Evolutionary conservation across 2,113 vertebrate species (phyloP).

Genomic region (Erythrocebus patas): DNA sequence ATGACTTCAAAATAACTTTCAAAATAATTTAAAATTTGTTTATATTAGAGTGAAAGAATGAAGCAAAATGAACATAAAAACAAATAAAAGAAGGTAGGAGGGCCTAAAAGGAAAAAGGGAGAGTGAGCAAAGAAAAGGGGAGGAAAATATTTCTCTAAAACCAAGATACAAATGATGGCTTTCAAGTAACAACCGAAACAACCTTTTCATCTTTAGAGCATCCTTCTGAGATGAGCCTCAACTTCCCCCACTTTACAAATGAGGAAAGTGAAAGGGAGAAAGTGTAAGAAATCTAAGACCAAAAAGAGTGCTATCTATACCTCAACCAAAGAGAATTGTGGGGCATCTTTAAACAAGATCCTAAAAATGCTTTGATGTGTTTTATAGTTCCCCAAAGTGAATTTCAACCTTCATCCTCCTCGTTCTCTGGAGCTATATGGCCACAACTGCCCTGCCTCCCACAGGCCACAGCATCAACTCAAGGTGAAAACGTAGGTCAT

Average conservation of each 20-base stretch:
- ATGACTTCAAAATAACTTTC: neutral
- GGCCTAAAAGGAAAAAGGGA: rapidly evolving
- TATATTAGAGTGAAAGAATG: neutral
- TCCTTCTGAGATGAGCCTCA: neutral
- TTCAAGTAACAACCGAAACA: rapidly evolving
- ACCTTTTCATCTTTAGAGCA: rapidly evolving
- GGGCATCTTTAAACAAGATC: neutral
- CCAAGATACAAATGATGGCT: neutral
- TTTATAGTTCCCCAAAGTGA: neutral
- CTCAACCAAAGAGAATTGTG: neutral
- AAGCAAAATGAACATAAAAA: neutral
- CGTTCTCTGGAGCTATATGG: neutral
- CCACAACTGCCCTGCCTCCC: rapidly evolving
- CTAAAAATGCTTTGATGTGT: neutral
- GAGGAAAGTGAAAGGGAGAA: neutral
- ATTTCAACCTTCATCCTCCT: neutral
- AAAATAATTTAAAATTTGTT: neutral
- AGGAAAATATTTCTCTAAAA: no score
- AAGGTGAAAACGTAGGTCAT: neutral
- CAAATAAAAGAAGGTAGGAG: rapidly evolving
- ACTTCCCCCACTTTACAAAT: neutral
- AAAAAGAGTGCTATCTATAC: neutral
- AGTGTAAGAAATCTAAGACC: neutral
- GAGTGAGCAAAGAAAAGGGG: no score
- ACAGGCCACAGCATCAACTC: no score